These are phyloP conservation scores for Chrysolina americana DNA, from an alignment of 2,888 invertebrate genomes.

Conservation along the genomic window DNA sequence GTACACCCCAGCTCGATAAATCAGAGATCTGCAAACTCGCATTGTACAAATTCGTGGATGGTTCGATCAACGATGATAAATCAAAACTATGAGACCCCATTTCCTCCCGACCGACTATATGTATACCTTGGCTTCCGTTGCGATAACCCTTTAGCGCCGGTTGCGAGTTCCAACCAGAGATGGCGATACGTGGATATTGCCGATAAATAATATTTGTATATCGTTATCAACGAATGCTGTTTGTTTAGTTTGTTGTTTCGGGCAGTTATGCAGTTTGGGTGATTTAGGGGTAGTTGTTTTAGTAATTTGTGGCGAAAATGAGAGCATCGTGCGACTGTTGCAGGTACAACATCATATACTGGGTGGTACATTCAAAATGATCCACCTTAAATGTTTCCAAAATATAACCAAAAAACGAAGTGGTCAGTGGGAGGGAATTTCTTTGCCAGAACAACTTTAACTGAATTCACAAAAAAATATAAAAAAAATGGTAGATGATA, in stretches of 20 bases:
- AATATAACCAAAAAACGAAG: too few relatives aligned
- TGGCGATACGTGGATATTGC: neutral
- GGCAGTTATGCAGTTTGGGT: slow-evolving; percentile 12
- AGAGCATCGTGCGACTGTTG: slow-evolving; percentile 2
- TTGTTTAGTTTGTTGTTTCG: slow-evolving; percentile 3
- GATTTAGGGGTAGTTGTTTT: slow-evolving; percentile 17
- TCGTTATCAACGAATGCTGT: slow-evolving; percentile 20
- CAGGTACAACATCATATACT: neutral
- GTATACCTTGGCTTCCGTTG: slow-evolving; percentile 44
- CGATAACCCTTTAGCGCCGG: slow-evolving; percentile 31
- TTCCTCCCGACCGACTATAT: slow-evolving; percentile 44
- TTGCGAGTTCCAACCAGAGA: neutral
- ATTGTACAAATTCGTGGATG: slow-evolving; percentile 13
- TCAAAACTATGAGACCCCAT: slow-evolving; percentile 47
- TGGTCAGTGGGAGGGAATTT: too few relatives aligned
- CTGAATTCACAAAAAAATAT: too few relatives aligned
- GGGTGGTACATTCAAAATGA: neutral
- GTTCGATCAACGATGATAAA: slow-evolving; percentile 32
- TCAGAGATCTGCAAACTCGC: neutral
- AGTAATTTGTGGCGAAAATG: slow-evolving; percentile 18
- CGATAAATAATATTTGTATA: slow-evolving; percentile 12
- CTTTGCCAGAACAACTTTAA: too few relatives aligned
- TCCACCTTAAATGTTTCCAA: too few relatives aligned
- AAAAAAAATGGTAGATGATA: too few relatives aligned
- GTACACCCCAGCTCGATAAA: neutral